Evolutionary conservation across 2,797 vertebrate genomes (phyloP), one percentile per base, ranked within the genome.

Genomic region (Onychomys arenicola): DNA sequence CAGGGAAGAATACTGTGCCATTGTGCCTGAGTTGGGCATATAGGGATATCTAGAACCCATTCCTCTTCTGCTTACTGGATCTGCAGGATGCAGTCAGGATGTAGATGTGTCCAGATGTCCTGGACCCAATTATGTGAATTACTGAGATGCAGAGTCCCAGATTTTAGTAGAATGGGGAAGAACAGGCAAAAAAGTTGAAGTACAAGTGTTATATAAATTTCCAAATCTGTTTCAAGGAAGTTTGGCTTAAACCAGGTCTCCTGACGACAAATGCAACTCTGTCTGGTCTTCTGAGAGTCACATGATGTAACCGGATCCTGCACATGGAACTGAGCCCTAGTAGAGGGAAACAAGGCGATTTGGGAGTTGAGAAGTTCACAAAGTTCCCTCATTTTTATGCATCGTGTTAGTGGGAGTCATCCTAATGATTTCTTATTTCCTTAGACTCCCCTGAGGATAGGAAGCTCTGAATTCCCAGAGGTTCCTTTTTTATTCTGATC

Each of bases 371-470:
- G 78, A 84, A 46, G 82, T 34, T 37, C 34, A 57, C 13, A 52
- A 2, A 10, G 34, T 29, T 40, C 25, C 29, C 16, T 96, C 63
- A 25, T 34, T 89, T 43, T 11, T 29, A 85, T 73, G 76, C 29
- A 32, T n/a, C 25, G 34, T 19, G 10, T 2, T 12, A 52, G 40
- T 46, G 59, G 32, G 46, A 52, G 27, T 23, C 84, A 75, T 29
- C 43, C 27, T 46, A 43, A 27, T 57, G 63, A 94, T 94, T 91
- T 93, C 40, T 83, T 63, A 77, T 81, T 90, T 96, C n/a, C 73
- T 92, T 52, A 83, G 90, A 65, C 61, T 93, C 25, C 83, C 52
- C n/a, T 9, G 32, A 75, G 89, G n/a, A 49, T 5, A 61, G 55
- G 67, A 80, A 85, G 61, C 23, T 80, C 17, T 3, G 61, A 55